Evolutionary conservation across 2,888 invertebrate genomes (phyloP).

Genomic region (Hybos culiciformis): DNA sequence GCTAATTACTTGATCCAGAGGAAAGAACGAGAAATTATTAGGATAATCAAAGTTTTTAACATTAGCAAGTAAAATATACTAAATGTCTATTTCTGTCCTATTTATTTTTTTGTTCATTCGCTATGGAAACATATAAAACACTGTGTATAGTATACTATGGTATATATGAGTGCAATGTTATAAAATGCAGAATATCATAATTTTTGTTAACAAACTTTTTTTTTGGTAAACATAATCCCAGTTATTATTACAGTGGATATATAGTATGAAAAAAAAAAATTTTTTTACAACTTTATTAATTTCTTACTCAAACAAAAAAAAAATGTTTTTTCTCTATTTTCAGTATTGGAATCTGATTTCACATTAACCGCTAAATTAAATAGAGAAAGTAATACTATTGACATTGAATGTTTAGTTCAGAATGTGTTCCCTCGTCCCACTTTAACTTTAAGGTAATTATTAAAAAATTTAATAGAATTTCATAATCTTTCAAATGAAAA

Average conservation of each 20-base stretch:
- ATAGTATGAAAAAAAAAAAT: not conserved
- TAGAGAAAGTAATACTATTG: constrained; percentile 28
- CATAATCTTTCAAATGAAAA: too few relatives aligned
- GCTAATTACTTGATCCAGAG: too few relatives aligned
- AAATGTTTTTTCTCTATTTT: constrained; percentile 2
- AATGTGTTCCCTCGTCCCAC: constrained; percentile 34
- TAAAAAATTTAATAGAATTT: not conserved
- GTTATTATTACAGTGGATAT: not conserved
- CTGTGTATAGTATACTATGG: not conserved
- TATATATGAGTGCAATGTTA: not conserved
- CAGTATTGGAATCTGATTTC: constrained; percentile 36
- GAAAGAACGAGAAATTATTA: too few relatives aligned
- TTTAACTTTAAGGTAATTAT: constrained; percentile 31
- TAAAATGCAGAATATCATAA: not conserved
- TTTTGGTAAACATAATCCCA: not conserved
- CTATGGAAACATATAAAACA: too few relatives aligned
- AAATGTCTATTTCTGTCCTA: too few relatives aligned
- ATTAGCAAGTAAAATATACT: too few relatives aligned
- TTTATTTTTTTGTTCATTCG: too few relatives aligned
- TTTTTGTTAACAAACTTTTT: not conserved
- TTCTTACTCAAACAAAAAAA: not conserved
- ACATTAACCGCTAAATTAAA: constrained; percentile 32
- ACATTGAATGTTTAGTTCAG: constrained; percentile 33
- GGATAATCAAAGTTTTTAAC: too few relatives aligned
- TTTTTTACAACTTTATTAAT: not conserved